A percentile compares a stretch with the other conserved stretches of the same genome.
phyloP scores from a whole-genome alignment of 2,113 vertebrate genomes.

The Mellivora capensis region DNA sequence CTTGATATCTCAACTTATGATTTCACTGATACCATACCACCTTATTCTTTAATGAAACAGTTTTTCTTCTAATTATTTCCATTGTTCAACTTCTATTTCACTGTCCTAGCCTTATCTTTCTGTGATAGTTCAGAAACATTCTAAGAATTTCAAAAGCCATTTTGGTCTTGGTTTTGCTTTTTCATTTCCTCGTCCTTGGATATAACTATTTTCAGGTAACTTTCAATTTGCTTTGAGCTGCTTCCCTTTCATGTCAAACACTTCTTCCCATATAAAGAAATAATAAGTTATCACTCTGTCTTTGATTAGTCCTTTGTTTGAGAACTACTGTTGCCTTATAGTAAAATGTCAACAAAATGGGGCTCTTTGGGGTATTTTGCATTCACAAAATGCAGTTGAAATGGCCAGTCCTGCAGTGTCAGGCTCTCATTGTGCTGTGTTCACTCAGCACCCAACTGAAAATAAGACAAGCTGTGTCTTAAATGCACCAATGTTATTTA shows the following conservation, averaged over 20 bases:
- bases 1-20: neutral
- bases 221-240: conserved; percentile 24
- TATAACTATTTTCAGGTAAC: neutral
- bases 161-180: neutral
- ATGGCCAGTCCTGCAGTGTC: accelerated
- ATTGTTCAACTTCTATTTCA: neutral
- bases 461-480: neutral
- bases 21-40: neutral
- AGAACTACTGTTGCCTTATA: neutral
- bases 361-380: neutral
- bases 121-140: neutral
- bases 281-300: neutral
- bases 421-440: neutral
- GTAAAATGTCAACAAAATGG: neutral
- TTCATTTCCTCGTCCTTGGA: neutral
- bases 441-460: neutral
- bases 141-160: neutral
- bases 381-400: neutral
- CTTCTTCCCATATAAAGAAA: neutral
- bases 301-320: neutral
- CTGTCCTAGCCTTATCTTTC: neutral
- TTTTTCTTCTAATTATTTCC: neutral
- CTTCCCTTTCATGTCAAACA: conserved; percentile 1
- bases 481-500: neutral
- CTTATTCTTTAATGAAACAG: neutral